phyloP scores from a whole-genome alignment of 2,888 invertebrate genomes.

The Empis livida region DNA sequence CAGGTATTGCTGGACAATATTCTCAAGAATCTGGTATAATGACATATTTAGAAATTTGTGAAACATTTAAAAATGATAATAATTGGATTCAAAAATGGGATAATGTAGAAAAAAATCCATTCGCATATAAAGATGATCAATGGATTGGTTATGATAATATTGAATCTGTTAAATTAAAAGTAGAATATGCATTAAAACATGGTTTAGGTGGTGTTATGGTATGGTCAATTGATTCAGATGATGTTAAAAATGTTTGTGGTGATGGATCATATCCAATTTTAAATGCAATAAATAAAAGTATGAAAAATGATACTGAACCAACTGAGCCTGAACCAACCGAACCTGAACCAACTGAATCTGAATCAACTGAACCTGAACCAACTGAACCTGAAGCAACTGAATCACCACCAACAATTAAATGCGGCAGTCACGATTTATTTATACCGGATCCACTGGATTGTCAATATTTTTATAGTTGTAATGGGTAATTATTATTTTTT shows the following conservation, averaged over 20 bases:
- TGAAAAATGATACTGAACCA: not conserved
- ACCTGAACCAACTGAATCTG: too few relatives aligned
- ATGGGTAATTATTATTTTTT: too few relatives aligned
- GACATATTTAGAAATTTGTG: slow-evolving; percentile 39
- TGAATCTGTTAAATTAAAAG: slow-evolving; percentile 61
- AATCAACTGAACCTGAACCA: too few relatives aligned
- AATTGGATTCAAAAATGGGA: not conserved
- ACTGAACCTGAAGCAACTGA: too few relatives aligned
- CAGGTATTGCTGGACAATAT: slow-evolving; percentile 38
- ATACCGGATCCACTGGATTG: too few relatives aligned
- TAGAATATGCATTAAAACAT: slow-evolving; percentile 60
- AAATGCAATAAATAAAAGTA: not conserved
- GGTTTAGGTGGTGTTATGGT: slow-evolving; percentile 70
- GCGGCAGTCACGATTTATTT: too few relatives aligned
- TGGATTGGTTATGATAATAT: slow-evolving; percentile 87
- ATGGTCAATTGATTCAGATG: slow-evolving; percentile 72
- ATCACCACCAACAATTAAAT: too few relatives aligned
- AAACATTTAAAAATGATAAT: not conserved
- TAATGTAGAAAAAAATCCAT: slow-evolving; percentile 38
- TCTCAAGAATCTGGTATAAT: slow-evolving; percentile 38
- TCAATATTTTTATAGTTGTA: too few relatives aligned
- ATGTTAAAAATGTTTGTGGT: slow-evolving; percentile 25
- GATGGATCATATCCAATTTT: not conserved
- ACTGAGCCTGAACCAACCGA: too few relatives aligned
- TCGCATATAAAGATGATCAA: slow-evolving; percentile 64